Evolutionary conservation across 2,113 vertebrate species (phyloP).

Genomic region (Aspidoscelis tigris): DNA sequence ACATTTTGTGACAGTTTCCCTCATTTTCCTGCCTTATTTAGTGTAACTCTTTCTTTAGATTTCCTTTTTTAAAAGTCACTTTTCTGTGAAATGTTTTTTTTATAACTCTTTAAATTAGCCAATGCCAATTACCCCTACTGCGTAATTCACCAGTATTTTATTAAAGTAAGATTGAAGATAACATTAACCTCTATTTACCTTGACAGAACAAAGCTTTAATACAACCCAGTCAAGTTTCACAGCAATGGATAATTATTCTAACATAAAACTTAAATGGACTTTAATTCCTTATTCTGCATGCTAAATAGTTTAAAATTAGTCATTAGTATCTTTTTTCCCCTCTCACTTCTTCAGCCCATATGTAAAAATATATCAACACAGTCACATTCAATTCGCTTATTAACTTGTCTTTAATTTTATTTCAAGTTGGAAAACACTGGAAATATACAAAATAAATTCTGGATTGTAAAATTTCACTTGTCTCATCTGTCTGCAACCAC

Average conservation of each 20-base stretch:
- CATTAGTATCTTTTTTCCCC: conserved; percentile 71
- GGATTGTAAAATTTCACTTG: conserved; percentile 31
- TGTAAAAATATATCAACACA: conserved; percentile 69
- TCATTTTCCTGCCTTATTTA: neutral
- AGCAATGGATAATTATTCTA: conserved; percentile 79
- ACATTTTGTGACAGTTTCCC: neutral
- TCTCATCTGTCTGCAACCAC: neutral
- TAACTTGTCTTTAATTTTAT: conserved; percentile 72
- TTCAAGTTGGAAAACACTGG: conserved; percentile 62
- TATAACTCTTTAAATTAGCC: conserved; percentile 76
- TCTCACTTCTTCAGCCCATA: conserved; percentile 61
- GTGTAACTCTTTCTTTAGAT: conserved; percentile 55
- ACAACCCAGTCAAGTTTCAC: conserved; percentile 79
- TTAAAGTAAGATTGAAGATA: conserved; percentile 83
- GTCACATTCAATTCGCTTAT: conserved; percentile 61
- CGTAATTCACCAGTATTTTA: conserved; percentile 80
- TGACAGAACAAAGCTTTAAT: conserved; percentile 83
- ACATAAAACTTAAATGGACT: conserved; percentile 80
- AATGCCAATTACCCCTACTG: conserved; percentile 73
- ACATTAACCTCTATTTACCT: conserved; percentile 85
- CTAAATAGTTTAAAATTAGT: conserved; percentile 78
- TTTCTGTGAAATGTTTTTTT: conserved; percentile 69
- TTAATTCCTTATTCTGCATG: conserved; percentile 78
- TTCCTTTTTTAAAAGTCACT: conserved; percentile 66
- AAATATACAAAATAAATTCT: conserved; percentile 23